These are phyloP conservation scores for Pyralis farinalis DNA, from an alignment of 2,888 invertebrate species.

Conservation along the genomic window DNA sequence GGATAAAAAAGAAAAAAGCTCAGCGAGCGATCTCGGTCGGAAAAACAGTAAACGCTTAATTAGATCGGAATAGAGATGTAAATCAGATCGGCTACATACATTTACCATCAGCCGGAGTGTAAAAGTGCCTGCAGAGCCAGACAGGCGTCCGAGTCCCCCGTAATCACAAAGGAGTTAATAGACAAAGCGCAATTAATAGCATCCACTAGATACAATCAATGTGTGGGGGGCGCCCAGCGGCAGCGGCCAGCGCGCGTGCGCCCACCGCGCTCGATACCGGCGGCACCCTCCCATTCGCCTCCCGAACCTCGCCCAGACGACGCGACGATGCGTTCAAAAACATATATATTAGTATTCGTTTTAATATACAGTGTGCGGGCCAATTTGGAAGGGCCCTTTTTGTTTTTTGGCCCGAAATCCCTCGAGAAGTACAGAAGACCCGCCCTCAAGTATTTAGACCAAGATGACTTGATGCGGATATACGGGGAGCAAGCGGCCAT, in stretches of 20 bases:
- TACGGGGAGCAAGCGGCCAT: conserved; percentile 80
- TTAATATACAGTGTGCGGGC: conserved; percentile 40
- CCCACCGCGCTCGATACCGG: conserved; percentile 17
- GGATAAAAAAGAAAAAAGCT: no score
- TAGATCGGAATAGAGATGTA: no score
- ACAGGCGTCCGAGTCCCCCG: no score
- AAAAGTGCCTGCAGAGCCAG: no score
- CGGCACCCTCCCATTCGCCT: conserved; percentile 3
- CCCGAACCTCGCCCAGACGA: background rate
- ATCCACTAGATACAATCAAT: no score
- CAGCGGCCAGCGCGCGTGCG: conserved; percentile 16
- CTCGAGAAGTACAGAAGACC: conserved; percentile 68
- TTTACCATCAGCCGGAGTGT: no score
- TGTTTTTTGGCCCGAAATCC: conserved; percentile 81
- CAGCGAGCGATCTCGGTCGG: no score
- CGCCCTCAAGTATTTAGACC: conserved; percentile 73
- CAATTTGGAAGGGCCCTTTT: conserved; percentile 80
- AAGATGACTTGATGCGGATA: conserved; percentile 79
- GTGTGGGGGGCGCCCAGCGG: no score
- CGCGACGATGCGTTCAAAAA: conserved; percentile 16
- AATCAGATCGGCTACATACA: no score
- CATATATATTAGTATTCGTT: conserved; percentile 21
- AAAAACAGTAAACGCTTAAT: no score
- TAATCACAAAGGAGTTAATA: no score
- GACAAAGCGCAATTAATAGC: no score